Percentiles rank a stretch among this genome's conserved stretches.
Evolutionary conservation across 2,113 vertebrate species (phyloP).

Genomic region (Symphodus melops): DNA sequence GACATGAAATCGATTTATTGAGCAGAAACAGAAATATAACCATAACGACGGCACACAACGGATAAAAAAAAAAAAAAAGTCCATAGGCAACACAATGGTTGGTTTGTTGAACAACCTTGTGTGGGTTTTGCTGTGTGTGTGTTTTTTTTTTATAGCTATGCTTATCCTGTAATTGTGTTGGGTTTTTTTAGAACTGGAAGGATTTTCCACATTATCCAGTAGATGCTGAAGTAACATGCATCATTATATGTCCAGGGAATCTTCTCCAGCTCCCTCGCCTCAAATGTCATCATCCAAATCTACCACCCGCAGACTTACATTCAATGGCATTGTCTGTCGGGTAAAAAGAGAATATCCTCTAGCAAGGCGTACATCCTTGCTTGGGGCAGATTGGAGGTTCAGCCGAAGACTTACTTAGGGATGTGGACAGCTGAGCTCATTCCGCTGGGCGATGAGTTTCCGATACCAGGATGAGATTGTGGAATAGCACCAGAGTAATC

Average conservation of each 20-base stretch:
- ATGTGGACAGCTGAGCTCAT: conserved; percentile 62
- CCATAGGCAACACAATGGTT: neutral
- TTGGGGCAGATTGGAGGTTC: conserved; percentile 52
- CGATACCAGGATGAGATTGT: conserved; percentile 71
- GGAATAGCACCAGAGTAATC: conserved; percentile 67
- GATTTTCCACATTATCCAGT: conserved; percentile 11
- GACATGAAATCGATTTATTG: too few species aligned
- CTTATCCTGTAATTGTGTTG: neutral
- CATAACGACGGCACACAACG: neutral
- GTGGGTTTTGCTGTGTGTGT: neutral
- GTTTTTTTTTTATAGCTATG: neutral
- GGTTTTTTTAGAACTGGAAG: neutral
- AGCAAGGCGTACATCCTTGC: conserved; percentile 38
- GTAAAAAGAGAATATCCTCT: conserved; percentile 17
- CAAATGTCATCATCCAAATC: conserved; percentile 44
- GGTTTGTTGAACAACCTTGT: neutral
- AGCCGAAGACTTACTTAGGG: conserved; percentile 48
- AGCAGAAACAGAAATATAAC: too few species aligned
- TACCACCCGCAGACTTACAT: conserved; percentile 23
- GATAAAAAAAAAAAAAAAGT: neutral
- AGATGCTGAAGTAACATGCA: conserved; percentile 8
- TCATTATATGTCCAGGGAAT: conserved; percentile 16
- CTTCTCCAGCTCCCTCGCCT: conserved; percentile 6
- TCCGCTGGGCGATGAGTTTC: conserved; percentile 61
- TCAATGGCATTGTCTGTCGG: conserved; percentile 22